Conservation (phyloP, 2,888 invertebrate genomes). For the Phengaris arion region DNA sequence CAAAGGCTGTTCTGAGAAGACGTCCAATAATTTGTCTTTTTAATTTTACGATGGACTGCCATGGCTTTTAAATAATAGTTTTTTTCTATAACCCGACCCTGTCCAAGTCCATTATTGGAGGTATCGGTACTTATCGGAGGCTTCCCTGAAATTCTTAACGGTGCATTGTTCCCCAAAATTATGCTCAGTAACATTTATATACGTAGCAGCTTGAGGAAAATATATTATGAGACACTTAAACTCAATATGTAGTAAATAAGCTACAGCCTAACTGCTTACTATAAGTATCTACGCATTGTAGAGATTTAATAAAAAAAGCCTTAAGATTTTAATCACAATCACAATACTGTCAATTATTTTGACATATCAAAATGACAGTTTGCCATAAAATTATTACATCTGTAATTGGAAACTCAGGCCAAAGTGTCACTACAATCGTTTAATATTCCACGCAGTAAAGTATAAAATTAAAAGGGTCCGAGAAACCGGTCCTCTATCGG, state of each 20-base stretch:
- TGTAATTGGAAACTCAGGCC: constrained; percentile 2
- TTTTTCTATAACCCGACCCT: constrained; percentile 64
- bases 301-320: too few relatives aligned
- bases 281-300: too few relatives aligned
- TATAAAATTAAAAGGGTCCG: constrained; percentile 56
- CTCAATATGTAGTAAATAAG: neutral
- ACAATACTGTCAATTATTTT: constrained; percentile 22
- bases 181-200: neutral
- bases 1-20: constrained; percentile 78
- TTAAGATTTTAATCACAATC: neutral
- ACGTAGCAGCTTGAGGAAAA: neutral
- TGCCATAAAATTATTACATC: neutral
- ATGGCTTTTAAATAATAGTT: constrained; percentile 72
- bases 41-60: constrained; percentile 77
- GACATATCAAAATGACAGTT: neutral
- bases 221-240: neutral
- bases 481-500: constrained; percentile 68
- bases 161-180: constrained; percentile 62
- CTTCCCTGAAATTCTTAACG: constrained; percentile 63
- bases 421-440: constrained; percentile 27
- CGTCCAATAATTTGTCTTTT: constrained; percentile 80
- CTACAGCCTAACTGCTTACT: neutral
- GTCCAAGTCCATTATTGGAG: constrained; percentile 67
- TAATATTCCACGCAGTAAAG: constrained; percentile 30
- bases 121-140: constrained; percentile 64